A percentile compares a stretch with the other conserved stretches of the same genome.
Evolutionary conservation across 2,888 invertebrate genomes (phyloP).

Genomic region (Pyrgus malvae): DNA sequence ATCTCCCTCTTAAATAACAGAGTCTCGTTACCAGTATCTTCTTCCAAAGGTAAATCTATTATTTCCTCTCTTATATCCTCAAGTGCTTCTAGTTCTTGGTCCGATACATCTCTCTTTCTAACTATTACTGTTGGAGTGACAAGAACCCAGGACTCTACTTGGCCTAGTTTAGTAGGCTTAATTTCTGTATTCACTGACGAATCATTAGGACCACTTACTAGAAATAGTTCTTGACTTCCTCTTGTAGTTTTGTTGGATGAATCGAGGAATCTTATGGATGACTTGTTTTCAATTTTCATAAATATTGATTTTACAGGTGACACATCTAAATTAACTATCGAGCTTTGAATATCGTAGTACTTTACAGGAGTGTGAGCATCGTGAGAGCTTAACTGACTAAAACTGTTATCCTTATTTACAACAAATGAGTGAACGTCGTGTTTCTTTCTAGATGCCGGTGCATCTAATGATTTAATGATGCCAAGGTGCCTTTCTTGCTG

Average conservation of each 20-base stretch:
- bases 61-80: constrained; percentile 54
- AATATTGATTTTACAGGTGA: constrained; percentile 31
- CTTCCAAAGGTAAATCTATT: constrained; percentile 69
- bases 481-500: constrained; percentile 92
- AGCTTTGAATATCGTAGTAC: constrained; percentile 57
- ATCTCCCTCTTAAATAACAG: constrained; percentile 69
- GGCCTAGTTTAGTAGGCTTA: constrained; percentile 53
- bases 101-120: constrained; percentile 59
- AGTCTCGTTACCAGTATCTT: constrained; percentile 60
- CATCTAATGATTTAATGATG: constrained; percentile 80
- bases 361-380: constrained; percentile 52
- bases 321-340: constrained; percentile 38
- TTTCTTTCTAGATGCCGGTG: constrained; percentile 68
- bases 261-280: constrained; percentile 24
- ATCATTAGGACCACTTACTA: constrained; percentile 42
- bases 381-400: constrained; percentile 45
- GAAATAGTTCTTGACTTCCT: constrained; percentile 43
- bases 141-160: constrained; percentile 65
- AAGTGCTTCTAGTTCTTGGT: constrained; percentile 42
- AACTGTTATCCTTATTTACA: constrained; percentile 59
- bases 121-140: constrained; percentile 62
- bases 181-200: constrained; percentile 43
- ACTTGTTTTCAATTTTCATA: constrained; percentile 23
- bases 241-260: constrained; percentile 13
- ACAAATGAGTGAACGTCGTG: constrained; percentile 75